Percentiles rank a stretch among this genome's conserved stretches.
phyloP scores from a whole-genome alignment of 2,797 vertebrate species.

The Gastrophryne carolinensis region DNA sequence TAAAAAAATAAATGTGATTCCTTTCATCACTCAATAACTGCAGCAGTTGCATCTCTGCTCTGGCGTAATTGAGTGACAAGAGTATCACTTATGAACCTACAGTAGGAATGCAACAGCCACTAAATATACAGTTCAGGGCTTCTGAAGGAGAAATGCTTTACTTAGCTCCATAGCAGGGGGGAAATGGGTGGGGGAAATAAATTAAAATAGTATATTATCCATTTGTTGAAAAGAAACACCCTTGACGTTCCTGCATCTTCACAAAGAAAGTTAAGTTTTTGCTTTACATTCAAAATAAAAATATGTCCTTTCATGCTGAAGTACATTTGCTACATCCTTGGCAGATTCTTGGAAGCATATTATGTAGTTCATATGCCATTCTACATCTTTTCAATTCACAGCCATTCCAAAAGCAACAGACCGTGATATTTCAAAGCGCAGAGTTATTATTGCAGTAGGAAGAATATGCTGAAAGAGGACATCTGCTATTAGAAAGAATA shows the following conservation, averaged over 20 bases:
- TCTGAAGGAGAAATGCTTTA: too few species aligned
- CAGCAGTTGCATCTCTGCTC: too few species aligned
- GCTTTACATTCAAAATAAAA: constrained; percentile 41
- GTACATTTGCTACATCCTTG: constrained; percentile 48
- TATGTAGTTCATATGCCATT: constrained; percentile 52
- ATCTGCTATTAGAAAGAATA: constrained; percentile 52
- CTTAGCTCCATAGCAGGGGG: too few species aligned
- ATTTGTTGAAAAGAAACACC: too few species aligned
- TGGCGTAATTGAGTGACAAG: too few species aligned
- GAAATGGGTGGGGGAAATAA: too few species aligned
- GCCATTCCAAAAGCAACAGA: constrained; percentile 54
- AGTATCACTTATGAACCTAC: too few species aligned
- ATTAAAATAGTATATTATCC: too few species aligned
- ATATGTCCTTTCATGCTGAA: constrained; percentile 46
- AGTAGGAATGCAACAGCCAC: too few species aligned
- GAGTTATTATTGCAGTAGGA: constrained; percentile 52
- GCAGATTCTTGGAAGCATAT: constrained; percentile 53
- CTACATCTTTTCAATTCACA: constrained; percentile 49
- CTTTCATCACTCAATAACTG: too few species aligned
- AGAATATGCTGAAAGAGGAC: constrained; percentile 54
- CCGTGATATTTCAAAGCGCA: constrained; percentile 51
- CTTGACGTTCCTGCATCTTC: neutral
- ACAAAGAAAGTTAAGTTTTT: constrained; percentile 41
- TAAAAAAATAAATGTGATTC: too few species aligned
- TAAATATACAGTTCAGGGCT: too few species aligned